A percentile compares a stretch with the other conserved stretches of the same genome.
These are phyloP conservation scores for Heliconius cydno DNA, from an alignment of 2,888 invertebrate species.

Conservation along the genomic window DNA sequence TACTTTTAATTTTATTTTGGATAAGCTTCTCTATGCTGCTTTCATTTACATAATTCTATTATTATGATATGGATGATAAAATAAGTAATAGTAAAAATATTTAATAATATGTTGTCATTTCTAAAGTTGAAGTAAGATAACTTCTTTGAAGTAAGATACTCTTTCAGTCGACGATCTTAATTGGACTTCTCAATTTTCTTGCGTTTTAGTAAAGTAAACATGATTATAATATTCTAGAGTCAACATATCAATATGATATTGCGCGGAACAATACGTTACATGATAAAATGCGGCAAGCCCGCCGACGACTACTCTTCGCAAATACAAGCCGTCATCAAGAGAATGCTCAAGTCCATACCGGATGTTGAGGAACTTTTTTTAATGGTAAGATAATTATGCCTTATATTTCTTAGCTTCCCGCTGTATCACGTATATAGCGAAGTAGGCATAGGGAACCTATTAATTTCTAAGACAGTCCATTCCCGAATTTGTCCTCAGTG, in stretches of 20 bases:
- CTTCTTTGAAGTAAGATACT: no score
- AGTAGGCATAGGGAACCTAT: neutral
- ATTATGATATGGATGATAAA: neutral
- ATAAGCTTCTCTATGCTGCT: neutral
- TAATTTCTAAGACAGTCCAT: neutral
- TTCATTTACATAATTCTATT: neutral
- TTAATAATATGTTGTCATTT: no score
- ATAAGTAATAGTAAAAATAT: neutral
- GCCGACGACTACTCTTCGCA: slow-evolving; percentile 92
- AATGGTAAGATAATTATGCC: slow-evolving; percentile 82
- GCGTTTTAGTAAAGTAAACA: neutral
- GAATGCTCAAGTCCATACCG: slow-evolving; percentile 88
- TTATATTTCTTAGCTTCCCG: neutral
- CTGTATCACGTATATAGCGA: neutral
- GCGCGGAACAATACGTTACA: slow-evolving; percentile 92
- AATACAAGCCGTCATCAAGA: slow-evolving; percentile 89
- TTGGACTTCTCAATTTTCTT: neutral
- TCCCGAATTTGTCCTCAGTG: neutral
- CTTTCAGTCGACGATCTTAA: neutral
- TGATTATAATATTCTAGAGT: slow-evolving; percentile 77
- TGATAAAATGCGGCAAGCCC: slow-evolving; percentile 88
- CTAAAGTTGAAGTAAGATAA: no score
- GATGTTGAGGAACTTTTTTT: slow-evolving; percentile 92
- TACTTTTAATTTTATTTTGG: no score
- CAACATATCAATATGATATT: slow-evolving; percentile 93